A percentile compares a stretch with the other conserved stretches of the same genome.
Conservation (phyloP, 2,888 invertebrate genomes). For the Gymnosoma rotundatum region DNA sequence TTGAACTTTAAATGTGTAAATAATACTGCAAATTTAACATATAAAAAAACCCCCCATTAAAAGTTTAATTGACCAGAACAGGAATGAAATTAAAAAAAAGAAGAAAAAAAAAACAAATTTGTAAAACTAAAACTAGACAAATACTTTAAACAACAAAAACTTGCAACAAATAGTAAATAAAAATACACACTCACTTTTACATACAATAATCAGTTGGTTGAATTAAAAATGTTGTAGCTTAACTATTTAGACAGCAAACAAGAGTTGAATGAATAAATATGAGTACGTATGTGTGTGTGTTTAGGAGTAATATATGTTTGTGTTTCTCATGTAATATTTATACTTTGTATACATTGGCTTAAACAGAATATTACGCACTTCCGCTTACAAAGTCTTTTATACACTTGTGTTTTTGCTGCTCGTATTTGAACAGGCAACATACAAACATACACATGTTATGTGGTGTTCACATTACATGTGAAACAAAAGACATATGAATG, state of each 20-base stretch:
- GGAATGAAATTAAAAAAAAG: constrained; percentile 4
- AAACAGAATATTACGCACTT: constrained; percentile 67
- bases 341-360: constrained; percentile 37
- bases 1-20: constrained; percentile 64
- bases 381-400: constrained; percentile 39
- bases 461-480: constrained; percentile 4
- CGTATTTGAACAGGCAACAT: constrained; percentile 1
- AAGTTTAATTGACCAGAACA: constrained; percentile 69
- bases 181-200: constrained; percentile 21
- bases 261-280: constrained; percentile 1
- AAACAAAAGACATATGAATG: constrained; percentile 64
- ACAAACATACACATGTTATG: background rate
- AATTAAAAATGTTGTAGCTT: constrained; percentile 48
- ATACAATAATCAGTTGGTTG: constrained; percentile 35
- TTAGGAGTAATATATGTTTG: background rate
- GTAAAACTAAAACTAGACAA: background rate
- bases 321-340: constrained; percentile 6
- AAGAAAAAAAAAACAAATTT: background rate
- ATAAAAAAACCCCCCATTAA: constrained; percentile 52
- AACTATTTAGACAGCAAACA: constrained; percentile 53
- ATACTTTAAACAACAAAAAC: constrained; percentile 1
- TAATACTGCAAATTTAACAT: constrained; percentile 60
- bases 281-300: background rate
- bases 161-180: constrained; percentile 4
- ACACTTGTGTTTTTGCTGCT: constrained; percentile 13